Conservation (phyloP, 1,140 invertebrate species). For the Pomacea maculata region DNA sequence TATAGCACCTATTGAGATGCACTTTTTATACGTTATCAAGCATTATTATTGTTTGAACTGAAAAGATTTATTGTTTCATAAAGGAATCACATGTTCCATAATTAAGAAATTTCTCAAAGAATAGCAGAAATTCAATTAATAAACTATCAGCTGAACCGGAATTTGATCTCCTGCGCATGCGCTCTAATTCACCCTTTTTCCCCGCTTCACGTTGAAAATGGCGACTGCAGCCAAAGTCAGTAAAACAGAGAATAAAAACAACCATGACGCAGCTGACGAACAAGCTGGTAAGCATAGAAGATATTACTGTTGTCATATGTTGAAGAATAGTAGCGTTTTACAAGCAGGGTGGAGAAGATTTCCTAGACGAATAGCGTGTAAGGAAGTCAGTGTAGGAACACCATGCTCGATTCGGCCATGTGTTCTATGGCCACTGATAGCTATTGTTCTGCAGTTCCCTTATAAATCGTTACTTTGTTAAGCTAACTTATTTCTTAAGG, state of each 20-base stretch:
- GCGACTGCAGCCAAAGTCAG: constrained; percentile 59
- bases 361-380: background rate
- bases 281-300: constrained; percentile 50
- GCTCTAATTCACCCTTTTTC: constrained; percentile 35
- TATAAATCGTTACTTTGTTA: too few species aligned
- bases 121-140: too few species aligned
- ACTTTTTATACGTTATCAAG: background rate
- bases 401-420: constrained; percentile 23
- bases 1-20: constrained; percentile 12
- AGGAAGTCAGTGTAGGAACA: constrained; percentile 26
- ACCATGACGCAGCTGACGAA: constrained; percentile 59
- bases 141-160: constrained; percentile 24
- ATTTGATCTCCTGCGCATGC: constrained; percentile 43
- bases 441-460: too few species aligned
- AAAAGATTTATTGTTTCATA: background rate
- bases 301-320: background rate
- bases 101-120: background rate
- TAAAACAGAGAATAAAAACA: constrained; percentile 61
- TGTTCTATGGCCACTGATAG: background rate
- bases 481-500: too few species aligned
- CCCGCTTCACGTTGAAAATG: constrained; percentile 57
- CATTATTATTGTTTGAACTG: background rate
- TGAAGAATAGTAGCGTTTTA: background rate
- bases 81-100: background rate
- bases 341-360: background rate